Conservation (phyloP, 37 sponge, comb jelly and placozoan species). For the Trichoplax adhaerens region DNA sequence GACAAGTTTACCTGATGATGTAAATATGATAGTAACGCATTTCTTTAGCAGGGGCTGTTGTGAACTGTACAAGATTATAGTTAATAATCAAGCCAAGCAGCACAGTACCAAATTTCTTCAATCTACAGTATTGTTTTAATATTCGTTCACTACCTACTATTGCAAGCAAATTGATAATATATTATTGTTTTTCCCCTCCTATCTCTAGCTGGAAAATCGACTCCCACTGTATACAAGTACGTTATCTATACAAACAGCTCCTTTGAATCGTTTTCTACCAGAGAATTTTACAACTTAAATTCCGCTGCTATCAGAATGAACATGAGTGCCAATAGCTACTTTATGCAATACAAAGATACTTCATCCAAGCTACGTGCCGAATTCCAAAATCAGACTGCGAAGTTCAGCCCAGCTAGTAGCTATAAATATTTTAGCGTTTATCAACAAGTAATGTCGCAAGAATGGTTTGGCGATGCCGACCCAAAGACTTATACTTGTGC, state of each 20-base stretch:
- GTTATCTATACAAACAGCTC: not conserved
- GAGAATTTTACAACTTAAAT: not conserved
- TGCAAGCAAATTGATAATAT: no score
- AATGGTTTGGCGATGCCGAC: not conserved
- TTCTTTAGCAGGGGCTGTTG: no score
- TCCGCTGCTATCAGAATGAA: not conserved
- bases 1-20: no score
- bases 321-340: conserved; percentile 3
- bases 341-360: not conserved
- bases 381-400: not conserved
- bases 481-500: not conserved
- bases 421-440: conserved; percentile 1
- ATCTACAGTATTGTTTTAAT: no score
- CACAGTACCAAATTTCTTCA: no score
- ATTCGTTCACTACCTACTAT: no score
- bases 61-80: no score
- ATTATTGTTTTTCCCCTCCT: no score
- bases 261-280: not conserved
- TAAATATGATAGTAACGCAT: no score
- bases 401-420: not conserved
- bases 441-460: not conserved
- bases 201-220: not conserved
- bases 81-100: no score
- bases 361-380: not conserved
- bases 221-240: not conserved